Evolutionary conservation across 2,888 invertebrate genomes (phyloP), one percentile per base, ranked within the genome.

Genomic region (Nemoura dubitans): DNA sequence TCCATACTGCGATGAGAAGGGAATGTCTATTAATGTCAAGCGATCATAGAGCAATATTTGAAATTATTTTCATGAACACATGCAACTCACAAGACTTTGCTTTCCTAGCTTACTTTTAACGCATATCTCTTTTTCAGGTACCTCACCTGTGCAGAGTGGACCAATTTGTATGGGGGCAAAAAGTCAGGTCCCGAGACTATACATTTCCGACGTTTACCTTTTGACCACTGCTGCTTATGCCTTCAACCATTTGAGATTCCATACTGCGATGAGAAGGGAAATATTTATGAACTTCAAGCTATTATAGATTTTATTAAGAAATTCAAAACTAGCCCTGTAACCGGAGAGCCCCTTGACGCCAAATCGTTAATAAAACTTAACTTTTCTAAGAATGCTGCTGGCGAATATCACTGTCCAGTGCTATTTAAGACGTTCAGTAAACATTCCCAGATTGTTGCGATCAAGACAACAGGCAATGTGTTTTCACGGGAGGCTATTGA

Each of bases 201-300:
- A 3, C 95, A 96, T 88, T 99, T 99, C 90, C 95, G 96, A 90
- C 94, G 99, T 86, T 93, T 99, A 10, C 99, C 99, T 0, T 98
- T 95, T 90, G 96, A 97, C 91, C 97, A 98, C 90, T 99, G 98
- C 91, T 96, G 97, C 89, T 92, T 99, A 42, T 97, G 97, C 26
- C 93, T 99, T 88, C 96, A 97, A 90, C 98, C 98, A 0, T 99
- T 97, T 91, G 96, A 97, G 88, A 95, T 96, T 90, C 99, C 99
- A 0, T 97, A 97, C 89, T 97, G 98, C 90, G 98, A 98, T 89
- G 91, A 92, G 21, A 95, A 97, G 89, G 99, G 99, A 14, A 97
- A 98, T 91, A 94, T 99, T 77, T 99, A 97, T 91, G 99, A 99
- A 91, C 92, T 99, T 36, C 95, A 97, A 92, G 95, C 97, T 10